These are phyloP conservation scores for Philaenus spumarius DNA, from an alignment of 1,140 invertebrate species.

Conservation along the genomic window DNA sequence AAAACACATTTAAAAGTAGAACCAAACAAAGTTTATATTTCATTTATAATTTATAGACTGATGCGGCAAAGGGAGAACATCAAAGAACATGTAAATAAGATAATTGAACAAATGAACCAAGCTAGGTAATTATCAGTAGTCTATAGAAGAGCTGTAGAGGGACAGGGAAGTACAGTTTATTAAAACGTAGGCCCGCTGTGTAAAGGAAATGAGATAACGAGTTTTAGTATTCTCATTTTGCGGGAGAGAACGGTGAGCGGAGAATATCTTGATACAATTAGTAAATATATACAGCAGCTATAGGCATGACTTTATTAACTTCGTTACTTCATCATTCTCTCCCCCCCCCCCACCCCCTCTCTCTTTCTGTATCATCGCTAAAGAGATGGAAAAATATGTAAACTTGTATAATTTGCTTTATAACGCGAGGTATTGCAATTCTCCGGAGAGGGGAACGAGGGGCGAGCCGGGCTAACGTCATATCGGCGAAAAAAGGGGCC, in stretches of 20 bases:
- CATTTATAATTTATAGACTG: too few relatives aligned
- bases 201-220: not conserved
- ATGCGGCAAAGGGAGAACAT: too few relatives aligned
- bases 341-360: too few relatives aligned
- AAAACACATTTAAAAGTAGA: too few relatives aligned
- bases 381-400: slow-evolving; percentile 16
- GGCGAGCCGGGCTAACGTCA: too few relatives aligned
- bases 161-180: not conserved
- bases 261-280: not conserved
- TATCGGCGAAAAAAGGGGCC: too few relatives aligned
- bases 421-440: not conserved
- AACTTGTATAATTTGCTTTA: slow-evolving; percentile 13
- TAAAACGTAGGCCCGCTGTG: not conserved
- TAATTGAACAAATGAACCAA: slow-evolving; percentile 10
- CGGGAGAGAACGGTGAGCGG: not conserved
- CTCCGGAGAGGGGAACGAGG: too few relatives aligned
- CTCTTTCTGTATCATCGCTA: not conserved
- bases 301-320: slow-evolving; percentile 5
- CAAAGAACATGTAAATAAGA: too few relatives aligned
- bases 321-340: not conserved
- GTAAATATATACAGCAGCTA: not conserved
- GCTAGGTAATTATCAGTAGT: not conserved
- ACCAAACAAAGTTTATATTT: too few relatives aligned
- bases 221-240: slow-evolving; percentile 1
- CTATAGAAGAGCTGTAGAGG: too few relatives aligned